Base-by-base conservation (phyloP, 1,140 invertebrate genomes). In the Drosophila guanche region DNA sequence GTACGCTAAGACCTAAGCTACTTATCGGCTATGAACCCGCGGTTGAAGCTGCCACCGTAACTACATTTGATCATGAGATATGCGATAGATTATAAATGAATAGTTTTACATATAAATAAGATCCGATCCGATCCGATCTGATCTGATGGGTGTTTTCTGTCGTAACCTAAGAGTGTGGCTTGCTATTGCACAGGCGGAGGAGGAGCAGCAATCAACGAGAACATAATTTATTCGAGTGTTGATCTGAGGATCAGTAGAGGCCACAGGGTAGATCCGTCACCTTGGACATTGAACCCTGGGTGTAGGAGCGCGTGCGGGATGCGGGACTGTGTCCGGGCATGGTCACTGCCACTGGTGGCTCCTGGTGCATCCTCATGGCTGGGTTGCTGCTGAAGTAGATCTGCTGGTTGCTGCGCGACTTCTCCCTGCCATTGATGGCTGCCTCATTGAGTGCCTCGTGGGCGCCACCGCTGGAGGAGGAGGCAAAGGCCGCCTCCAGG, bases 241-340 rank as follows among this genome's bases (percentile, higher is more conserved):
- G 42, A 56, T 46, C 23, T 58, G 3, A 5, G 6, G 2, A 5
- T 22, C 90, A 95, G 92, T 95, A 95, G 61, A 95, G 92, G 61
- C 95, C 95, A 23, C 95, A 95, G 55, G 94, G 94, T 84, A 95
- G 93, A 85, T 95, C 95, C 2, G 95, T 94, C 12, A 95, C 91
- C 92, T 95, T 95, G 23, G 93, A 93, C 92, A 95, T 95, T 37
- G 93, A 93, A 7, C 92, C 55, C 90, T 86, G 73, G 47, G 90
- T 88, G 57, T 88, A 84, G 41, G 79, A 90, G 16, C 88, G 62
- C 23, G 71, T 75, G 37, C 90, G 77, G 20, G 92, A 74, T 16
- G 71, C 79, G 8, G 71, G 69, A 56, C 50, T 60, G 57, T 23
- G 54, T 41, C 29, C 67, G 33, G 33, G 33, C 33, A 37, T 37